Evolutionary conservation across 2,888 invertebrate species (phyloP).

Genomic region (Acrobasis consociella): DNA sequence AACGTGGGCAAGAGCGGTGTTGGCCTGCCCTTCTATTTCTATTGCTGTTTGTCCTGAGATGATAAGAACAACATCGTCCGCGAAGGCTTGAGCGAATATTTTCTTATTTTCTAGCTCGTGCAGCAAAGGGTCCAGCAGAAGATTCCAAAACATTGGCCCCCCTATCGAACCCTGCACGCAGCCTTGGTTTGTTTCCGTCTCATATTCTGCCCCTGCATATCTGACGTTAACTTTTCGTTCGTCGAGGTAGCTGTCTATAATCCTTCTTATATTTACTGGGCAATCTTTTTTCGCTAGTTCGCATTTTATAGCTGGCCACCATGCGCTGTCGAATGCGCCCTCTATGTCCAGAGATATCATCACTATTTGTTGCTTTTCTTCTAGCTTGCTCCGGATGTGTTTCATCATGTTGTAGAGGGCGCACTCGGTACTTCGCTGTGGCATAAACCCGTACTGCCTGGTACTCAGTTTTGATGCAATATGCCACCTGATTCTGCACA

Average conservation of each 20-base stretch:
- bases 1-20: constrained; percentile 27
- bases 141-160: background rate
- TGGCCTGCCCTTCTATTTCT: constrained; percentile 29
- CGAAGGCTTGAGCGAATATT: too few relatives aligned
- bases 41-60: background rate
- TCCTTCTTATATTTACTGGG: background rate
- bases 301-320: background rate
- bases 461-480: background rate
- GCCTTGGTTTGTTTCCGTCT: background rate
- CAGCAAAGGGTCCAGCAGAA: background rate
- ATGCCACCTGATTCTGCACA: background rate
- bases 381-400: constrained; percentile 19
- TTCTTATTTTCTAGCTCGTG: too few relatives aligned
- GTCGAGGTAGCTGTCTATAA: background rate
- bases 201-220: constrained; percentile 1
- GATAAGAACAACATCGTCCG: background rate
- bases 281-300: background rate
- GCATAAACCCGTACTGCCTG: constrained; percentile 5
- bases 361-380: too few relatives aligned
- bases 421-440: constrained; percentile 12
- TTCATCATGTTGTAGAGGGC: constrained; percentile 24
- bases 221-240: constrained; percentile 2
- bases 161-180: background rate
- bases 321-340: too few relatives aligned
- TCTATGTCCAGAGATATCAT: too few relatives aligned